Base-by-base conservation (phyloP, 2,888 invertebrate genomes). In the Cephus nigrinus region DNA sequence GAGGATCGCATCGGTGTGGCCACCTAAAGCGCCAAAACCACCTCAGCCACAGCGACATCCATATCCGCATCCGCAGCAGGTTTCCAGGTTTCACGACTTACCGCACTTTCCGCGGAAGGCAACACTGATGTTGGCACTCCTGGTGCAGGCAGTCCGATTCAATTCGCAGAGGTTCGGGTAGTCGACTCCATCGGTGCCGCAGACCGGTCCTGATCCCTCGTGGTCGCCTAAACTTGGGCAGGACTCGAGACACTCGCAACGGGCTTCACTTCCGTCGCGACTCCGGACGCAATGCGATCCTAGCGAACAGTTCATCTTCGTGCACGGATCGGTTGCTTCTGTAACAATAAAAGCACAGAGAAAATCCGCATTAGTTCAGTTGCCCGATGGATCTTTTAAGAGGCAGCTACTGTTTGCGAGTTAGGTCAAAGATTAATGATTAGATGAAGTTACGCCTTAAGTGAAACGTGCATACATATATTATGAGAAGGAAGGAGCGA, bases 91-190 rank as follows among this genome's bases (percentile, higher is more conserved):
- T 31, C 11, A n/a, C 15, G 40, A 92, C 95, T 94, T 91, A 98
- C 98, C 97, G 92, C 98, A 98, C 92, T 96, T 96, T 80, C 98
- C 98, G 83, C 94, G 94, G 88, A 96, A 97, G 86, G 96, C 96
- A 86, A 97, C 95, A 75, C 95, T 95, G 86, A 98, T 95, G 90
- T 96, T 96, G 81, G 94, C 93, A 83, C 94, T 94, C 78, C 94
- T 93, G 79, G 94, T 93, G 92, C 98, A 98, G 15, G 97, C 96
- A 75, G 95, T 94, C 83, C 95, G 93, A 86, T 96, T 94, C 92
- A 98, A 93, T 90, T 97, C 96, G 93, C 98, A 98, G 85, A 96
- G 95, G 89, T 96, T 97, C 79, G 94, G 94, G 91, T 98, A 98
- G 90, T 97, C 97, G 81, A 94, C 93, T 12, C 96, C 97, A 92